phyloP scores from a whole-genome alignment of 2,888 invertebrate species.

The Drosophila demipolita region DNA sequence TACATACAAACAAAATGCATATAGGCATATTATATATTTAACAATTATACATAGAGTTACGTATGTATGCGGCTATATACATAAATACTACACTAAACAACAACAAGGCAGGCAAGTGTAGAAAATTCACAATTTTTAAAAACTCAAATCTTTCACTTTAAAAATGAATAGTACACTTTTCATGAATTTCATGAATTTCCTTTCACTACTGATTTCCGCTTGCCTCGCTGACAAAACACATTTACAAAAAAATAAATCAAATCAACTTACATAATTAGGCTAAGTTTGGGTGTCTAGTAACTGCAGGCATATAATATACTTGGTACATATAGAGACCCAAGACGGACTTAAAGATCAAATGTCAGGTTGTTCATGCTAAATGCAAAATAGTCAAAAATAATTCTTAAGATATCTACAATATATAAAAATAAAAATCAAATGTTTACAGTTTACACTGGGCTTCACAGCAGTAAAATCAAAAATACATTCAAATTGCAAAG shows the following conservation, averaged over 20 bases:
- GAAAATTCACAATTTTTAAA: background rate
- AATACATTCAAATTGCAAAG: constrained; percentile 54
- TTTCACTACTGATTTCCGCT: constrained; percentile 7
- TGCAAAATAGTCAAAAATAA: constrained; percentile 42
- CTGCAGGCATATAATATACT: constrained; percentile 27
- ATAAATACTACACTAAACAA: constrained; percentile 4
- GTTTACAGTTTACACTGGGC: constrained; percentile 83
- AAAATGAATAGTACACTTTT: background rate
- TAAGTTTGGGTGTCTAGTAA: constrained; percentile 59
- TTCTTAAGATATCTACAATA: constrained; percentile 38
- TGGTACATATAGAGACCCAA: constrained; percentile 38
- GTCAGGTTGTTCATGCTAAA: constrained; percentile 61
- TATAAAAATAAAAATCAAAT: constrained; percentile 50
- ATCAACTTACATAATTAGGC: constrained; percentile 32
- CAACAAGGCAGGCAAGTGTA: constrained; percentile 16
- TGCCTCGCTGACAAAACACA: constrained; percentile 21
- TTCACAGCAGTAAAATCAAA: constrained; percentile 85
- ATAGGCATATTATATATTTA: constrained; percentile 25
- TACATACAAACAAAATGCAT: constrained; percentile 35
- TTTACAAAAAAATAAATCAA: background rate
- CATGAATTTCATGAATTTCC: background rate
- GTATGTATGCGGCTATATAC: constrained; percentile 6
- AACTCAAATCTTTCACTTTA: constrained; percentile 4
- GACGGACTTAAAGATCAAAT: constrained; percentile 57
- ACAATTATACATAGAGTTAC: constrained; percentile 24